Evolutionary conservation across 2,888 invertebrate genomes (phyloP), one percentile per base, ranked within the genome.

Genomic region (Dryobota labecula): DNA sequence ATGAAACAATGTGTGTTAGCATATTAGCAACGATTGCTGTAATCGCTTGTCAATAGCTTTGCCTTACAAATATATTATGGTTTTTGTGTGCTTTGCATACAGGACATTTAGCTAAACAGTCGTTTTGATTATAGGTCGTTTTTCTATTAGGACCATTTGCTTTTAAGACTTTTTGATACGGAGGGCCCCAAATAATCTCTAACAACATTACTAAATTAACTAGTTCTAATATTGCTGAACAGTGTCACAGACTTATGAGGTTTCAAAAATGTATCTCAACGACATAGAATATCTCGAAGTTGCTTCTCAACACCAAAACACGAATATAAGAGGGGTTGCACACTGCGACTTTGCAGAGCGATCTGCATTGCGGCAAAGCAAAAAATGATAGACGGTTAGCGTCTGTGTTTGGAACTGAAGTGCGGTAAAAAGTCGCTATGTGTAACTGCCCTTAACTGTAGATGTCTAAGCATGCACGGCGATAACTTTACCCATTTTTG

Each of bases 401-500:
- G 11, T 33, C 36, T 8, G 13, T 18, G 27, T 58, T n/a, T 38
- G n/a, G 7, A 27, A 66, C 43, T 18, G 5, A 24, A 36, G 13
- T 27, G 18, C 18, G 33, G n/a, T 18, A 49, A 30, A 30, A 30
- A 27, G 24, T 36, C 49, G 43, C 20, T 20, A 57, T 77, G 56
- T 51, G 33, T 2, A 30, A 47, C 57, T 30, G 6, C 43, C 30
- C 20, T 51, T 38, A 74, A 27, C 18, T 30, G 41, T 47, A 56
- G 24, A 69, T 54, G 38, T 56, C 76, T 76, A 86, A 38, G 88
- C 88, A 53, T 89, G 84, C 1, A 87, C 54, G 3, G 88, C 77
- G 0, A 91, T 73, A 2, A 90, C 95, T 94, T 87, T 93, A 5
- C 98, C 98, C 87, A 95, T 94, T 88, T 97, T 97, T 60, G 91